phyloP scores from a whole-genome alignment of 1,140 invertebrate species.

The Amyelois transitella region DNA sequence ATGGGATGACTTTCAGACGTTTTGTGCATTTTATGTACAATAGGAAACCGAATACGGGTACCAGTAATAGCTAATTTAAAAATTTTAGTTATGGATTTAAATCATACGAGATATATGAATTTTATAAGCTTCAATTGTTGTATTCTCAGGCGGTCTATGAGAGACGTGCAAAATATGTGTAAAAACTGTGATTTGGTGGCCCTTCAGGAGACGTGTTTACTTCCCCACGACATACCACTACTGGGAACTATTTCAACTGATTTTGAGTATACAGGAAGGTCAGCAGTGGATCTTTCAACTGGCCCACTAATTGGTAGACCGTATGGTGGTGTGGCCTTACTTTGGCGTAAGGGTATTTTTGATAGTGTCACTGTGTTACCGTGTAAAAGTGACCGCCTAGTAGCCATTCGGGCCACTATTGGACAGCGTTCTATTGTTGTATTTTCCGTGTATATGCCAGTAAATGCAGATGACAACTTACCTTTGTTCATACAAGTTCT shows the following conservation, averaged over 20 bases:
- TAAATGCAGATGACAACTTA: slow-evolving; percentile 6
- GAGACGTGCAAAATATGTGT: neutral
- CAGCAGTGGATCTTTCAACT: neutral
- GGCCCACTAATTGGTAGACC: slow-evolving; percentile 3
- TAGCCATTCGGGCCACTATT: slow-evolving; percentile 3
- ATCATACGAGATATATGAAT: neutral
- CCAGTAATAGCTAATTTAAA: neutral
- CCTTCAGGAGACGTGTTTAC: neutral
- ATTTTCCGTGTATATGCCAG: slow-evolving; percentile 12
- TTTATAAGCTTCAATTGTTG: neutral
- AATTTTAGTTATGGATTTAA: neutral
- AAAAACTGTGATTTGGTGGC: neutral
- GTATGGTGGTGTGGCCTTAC: slow-evolving; percentile 6
- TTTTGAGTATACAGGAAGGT: neutral
- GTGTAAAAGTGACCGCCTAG: neutral
- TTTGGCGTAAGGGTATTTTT: slow-evolving; percentile 5
- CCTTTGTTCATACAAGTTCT: neutral
- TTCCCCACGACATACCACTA: neutral
- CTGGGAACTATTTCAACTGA: neutral
- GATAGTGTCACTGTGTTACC: neutral
- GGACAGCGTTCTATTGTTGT: slow-evolving; percentile 4
- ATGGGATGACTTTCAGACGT: slow-evolving; percentile 13
- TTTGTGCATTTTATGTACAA: slow-evolving; percentile 9
- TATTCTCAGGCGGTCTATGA: neutral
- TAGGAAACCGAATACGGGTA: neutral